A percentile compares a stretch with the other conserved stretches of the same genome.
Conservation (phyloP, 2,797 vertebrate species). For the Channallabes apus region DNA sequence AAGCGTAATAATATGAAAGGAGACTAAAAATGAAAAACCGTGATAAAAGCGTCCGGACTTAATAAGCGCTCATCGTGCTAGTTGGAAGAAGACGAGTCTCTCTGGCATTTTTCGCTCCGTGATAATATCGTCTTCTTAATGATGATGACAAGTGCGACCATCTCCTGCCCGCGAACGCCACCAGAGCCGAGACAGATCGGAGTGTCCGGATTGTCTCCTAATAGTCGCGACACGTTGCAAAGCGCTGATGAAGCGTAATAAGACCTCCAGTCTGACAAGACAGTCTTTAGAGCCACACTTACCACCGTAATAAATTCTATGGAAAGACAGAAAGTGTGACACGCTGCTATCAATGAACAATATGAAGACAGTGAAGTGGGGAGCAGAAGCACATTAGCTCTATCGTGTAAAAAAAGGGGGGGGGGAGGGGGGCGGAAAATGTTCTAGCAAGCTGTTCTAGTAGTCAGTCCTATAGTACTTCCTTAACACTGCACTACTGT, state of each 20-base stretch:
- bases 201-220: slow-evolving; percentile 61
- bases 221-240: slow-evolving; percentile 48
- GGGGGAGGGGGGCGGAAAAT: not conserved
- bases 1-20: slow-evolving; percentile 42
- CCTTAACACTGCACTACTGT: not conserved
- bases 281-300: slow-evolving; percentile 31
- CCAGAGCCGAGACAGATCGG: slow-evolving; percentile 61
- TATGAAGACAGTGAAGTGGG: slow-evolving; percentile 19
- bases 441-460: not conserved
- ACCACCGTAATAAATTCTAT: slow-evolving; percentile 10
- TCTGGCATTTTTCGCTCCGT: slow-evolving; percentile 33
- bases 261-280: slow-evolving; percentile 38
- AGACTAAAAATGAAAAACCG: slow-evolving; percentile 32
- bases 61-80: slow-evolving; percentile 45
- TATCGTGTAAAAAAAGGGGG: not conserved
- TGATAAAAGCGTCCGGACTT: slow-evolving; percentile 39
- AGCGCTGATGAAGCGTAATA: slow-evolving; percentile 51
- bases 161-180: slow-evolving; percentile 58
- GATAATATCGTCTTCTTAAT: slow-evolving; percentile 63
- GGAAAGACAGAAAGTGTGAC: slow-evolving; percentile 24
- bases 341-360: slow-evolving; percentile 14
- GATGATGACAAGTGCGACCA: slow-evolving; percentile 61
- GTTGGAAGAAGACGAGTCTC: slow-evolving; percentile 58
- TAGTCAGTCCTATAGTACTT: not conserved
- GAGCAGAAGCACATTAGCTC: not conserved